Conservation (phyloP, 2,888 invertebrate species). For the Drosophila setosimentum region DNA sequence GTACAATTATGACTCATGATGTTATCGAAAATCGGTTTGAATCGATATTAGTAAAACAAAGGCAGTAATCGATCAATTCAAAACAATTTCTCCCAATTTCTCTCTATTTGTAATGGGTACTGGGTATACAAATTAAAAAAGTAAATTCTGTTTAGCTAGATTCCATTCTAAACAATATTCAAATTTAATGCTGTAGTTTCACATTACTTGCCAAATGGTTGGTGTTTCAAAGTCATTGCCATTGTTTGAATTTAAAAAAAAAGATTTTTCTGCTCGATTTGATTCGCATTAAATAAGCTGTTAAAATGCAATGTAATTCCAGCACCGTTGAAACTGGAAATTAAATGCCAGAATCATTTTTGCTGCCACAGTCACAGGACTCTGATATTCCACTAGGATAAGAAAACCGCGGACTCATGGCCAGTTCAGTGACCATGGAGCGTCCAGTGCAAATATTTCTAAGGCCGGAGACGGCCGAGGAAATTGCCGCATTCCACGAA, state of each 20-base stretch:
- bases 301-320: slow-evolving; percentile 79
- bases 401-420: slow-evolving; percentile 73
- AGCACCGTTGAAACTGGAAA: slow-evolving; percentile 34
- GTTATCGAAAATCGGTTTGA: not conserved
- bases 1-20: not conserved
- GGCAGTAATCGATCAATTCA: not conserved
- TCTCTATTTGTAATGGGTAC: not conserved
- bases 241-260: slow-evolving; percentile 39
- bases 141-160: not conserved
- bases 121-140: not conserved
- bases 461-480: slow-evolving; percentile 67
- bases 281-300: slow-evolving; percentile 79
- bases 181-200: not conserved
- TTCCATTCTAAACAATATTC: not conserved
- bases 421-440: slow-evolving; percentile 37
- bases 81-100: not conserved
- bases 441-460: slow-evolving; percentile 51
- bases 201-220: slow-evolving; percentile 23
- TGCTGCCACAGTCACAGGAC: slow-evolving; percentile 43
- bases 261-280: slow-evolving; percentile 83
- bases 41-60: not conserved
- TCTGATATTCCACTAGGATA: slow-evolving; percentile 40
- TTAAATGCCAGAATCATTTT: slow-evolving; percentile 57
- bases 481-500: slow-evolving; percentile 69
- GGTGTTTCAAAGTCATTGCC: slow-evolving; percentile 24